phyloP scores from a whole-genome alignment of 1,140 invertebrate genomes.

The Alviniconcha marisindica region DNA sequence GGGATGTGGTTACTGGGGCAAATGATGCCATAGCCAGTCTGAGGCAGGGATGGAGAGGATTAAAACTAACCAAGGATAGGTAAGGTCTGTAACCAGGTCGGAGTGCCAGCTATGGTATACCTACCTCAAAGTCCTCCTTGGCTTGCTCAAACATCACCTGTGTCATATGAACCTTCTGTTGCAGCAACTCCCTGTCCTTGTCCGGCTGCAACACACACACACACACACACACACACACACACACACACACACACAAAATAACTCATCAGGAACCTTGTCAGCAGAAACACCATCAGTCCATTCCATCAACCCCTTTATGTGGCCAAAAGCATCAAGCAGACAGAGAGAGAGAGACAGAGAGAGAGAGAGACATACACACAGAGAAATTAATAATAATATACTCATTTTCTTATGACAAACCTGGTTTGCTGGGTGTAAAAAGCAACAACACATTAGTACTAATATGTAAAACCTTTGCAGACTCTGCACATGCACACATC shows the following conservation, averaged over 20 bases:
- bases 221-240: not conserved
- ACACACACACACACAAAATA: not conserved
- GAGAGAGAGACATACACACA: not conserved
- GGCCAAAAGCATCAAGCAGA: not conserved
- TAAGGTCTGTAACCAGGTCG: not conserved
- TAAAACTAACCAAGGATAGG: not conserved
- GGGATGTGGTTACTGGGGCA: too few species aligned
- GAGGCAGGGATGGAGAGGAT: not conserved
- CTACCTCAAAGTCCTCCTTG: slow-evolving; percentile 66
- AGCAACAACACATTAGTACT: too few species aligned
- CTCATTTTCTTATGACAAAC: too few species aligned
- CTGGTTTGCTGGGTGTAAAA: too few species aligned
- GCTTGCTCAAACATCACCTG: slow-evolving; percentile 77
- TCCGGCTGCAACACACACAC: slow-evolving; percentile 80
- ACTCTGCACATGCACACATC: too few species aligned
- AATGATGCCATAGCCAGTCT: too few species aligned
- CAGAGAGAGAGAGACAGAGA: not conserved
- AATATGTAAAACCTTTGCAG: too few species aligned
- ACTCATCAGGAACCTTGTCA: too few species aligned
- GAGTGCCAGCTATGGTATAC: too few species aligned
- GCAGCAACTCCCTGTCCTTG: slow-evolving; percentile 86
- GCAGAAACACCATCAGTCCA: too few species aligned
- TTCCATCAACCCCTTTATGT: too few species aligned
- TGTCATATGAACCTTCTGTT: slow-evolving; percentile 85
- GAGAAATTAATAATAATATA: too few species aligned